A percentile compares a stretch with the other conserved stretches of the same genome.
Conservation (phyloP, 2,113 vertebrate species). For the Atherinomorus stipes region DNA sequence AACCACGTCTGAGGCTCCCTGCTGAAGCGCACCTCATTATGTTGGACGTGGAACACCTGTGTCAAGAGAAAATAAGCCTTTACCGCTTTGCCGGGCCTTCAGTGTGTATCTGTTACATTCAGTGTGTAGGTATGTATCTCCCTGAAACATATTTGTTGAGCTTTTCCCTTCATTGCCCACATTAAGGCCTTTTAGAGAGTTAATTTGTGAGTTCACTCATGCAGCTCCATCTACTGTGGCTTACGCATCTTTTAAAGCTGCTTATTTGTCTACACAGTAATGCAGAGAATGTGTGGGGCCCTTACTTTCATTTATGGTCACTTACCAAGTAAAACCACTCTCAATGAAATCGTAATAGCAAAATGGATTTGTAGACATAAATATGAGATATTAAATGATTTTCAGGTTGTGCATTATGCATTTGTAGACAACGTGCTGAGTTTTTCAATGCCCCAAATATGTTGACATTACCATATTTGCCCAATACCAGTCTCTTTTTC, state of each 20-base stretch:
- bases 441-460: neutral
- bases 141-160: conserved; percentile 19
- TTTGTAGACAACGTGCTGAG: neutral
- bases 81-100: conserved; percentile 20
- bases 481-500: neutral
- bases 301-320: neutral
- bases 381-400: conserved; percentile 4
- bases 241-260: neutral
- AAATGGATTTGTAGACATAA: neutral
- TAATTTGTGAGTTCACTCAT: conserved; percentile 14
- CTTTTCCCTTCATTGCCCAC: conserved; percentile 10
- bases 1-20: conserved; percentile 54
- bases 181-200: conserved; percentile 15
- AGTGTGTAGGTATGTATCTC: conserved; percentile 30
- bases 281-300: neutral
- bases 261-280: conserved; percentile 3
- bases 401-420: neutral
- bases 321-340: neutral
- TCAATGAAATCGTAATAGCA: neutral
- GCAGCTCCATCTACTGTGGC: neutral
- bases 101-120: conserved; percentile 10
- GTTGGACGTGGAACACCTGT: conserved; percentile 68
- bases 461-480: conserved; percentile 8
- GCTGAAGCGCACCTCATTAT: conserved; percentile 64
- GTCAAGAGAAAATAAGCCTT: conserved; percentile 25